Evolutionary conservation across 2,797 vertebrate genomes (phyloP), one percentile per base, ranked within the genome.

Genomic region (Enteromius treurensis): DNA sequence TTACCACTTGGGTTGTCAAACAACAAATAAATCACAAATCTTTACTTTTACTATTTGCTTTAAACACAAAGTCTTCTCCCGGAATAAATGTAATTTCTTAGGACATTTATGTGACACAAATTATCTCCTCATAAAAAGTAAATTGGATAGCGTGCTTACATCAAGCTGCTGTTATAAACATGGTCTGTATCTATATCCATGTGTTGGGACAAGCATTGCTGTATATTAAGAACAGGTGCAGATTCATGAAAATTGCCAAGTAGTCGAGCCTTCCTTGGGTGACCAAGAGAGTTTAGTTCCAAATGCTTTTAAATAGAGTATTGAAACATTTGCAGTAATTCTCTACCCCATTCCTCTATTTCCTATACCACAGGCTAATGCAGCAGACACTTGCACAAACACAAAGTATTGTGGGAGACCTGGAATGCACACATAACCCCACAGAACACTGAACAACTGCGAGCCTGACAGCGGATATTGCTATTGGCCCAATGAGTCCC

Each of bases 401-500:
- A 21, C 51, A 75, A 42, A 76, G 55, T 29, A 8, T 8, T 3
- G 19, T 81, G 68, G n/a, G 68, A 47, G 40, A 37, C 79, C 68
- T 47, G 42, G 53, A 64, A 45, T 29, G 21, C 81, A 53, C 58
- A 67, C 70, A 82, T 53, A 23, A 74, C 40, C 80, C 45, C n/a
- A 53, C n/a, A 81, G 47, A 40, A 6, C 26, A 11, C 64, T 29
- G 47, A 51, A 65, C 58, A 55, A 75, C 60, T 65, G 34, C 76
- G 67, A 80, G 21, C 76, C 40, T 62, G 81, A 78, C 40, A 80
- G 69, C 19, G 4, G 67, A 85, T 83, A 64, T 78, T 85, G 55
- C 77, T 78, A 26, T 68, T 75, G 83, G 55, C 83, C 70, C 23
- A 47, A 47, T 79, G 68, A 86, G 76, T 37, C 47, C 73, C 58